Evolutionary conservation across 2,888 invertebrate genomes (phyloP).

Genomic region (Hesperia comma): DNA sequence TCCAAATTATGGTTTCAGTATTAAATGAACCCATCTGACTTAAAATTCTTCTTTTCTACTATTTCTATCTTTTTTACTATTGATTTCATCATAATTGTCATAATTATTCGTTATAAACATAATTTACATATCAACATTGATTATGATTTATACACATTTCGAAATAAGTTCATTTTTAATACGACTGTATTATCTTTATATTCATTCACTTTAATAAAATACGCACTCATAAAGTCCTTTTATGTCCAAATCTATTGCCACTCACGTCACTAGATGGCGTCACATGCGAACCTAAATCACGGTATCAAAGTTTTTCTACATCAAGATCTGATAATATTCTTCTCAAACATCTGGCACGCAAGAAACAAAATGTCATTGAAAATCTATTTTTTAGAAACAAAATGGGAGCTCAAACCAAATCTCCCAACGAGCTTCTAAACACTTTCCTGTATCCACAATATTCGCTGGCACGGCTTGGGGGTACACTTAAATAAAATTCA

Average conservation of each 20-base stretch:
- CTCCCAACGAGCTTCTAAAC: not conserved
- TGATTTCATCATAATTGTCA: no score
- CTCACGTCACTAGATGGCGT: not conserved
- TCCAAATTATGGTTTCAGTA: no score
- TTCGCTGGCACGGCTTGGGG: not conserved
- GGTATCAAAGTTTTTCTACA: constrained; percentile 5
- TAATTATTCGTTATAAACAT: no score
- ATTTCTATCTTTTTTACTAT: no score
- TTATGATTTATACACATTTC: no score
- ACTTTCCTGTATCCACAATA: not conserved
- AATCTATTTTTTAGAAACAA: no score
- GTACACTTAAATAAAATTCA: constrained; percentile 64
- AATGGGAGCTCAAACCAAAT: no score
- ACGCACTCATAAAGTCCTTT: not conserved
- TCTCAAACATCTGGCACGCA: not conserved
- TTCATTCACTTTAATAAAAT: not conserved
- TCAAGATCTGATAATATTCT: not conserved
- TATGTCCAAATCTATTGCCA: not conserved
- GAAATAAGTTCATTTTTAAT: no score
- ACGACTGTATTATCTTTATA: not conserved
- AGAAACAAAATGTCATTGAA: no score
- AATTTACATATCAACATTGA: no score
- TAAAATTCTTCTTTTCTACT: no score
- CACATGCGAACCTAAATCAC: constrained; percentile 8
- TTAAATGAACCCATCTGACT: no score